phyloP scores from a whole-genome alignment of 2,888 invertebrate genomes.

The Ennomos quercinarius region DNA sequence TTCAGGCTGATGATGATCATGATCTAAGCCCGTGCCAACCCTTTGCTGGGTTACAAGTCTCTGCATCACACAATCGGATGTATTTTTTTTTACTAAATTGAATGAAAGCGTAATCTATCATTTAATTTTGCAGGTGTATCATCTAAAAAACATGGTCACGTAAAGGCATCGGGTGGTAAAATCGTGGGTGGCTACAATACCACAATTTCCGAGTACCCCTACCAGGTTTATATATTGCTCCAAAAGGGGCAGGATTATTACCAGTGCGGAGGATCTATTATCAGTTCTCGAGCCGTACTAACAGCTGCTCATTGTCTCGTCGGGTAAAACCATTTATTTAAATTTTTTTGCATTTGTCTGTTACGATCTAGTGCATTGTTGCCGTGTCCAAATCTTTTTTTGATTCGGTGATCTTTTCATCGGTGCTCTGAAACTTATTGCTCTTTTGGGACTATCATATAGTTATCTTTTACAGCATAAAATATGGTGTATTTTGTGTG shows the following conservation, averaged over 20 bases:
- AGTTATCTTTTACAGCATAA: no score
- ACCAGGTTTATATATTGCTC: slow-evolving; percentile 70
- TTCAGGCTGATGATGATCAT: no score
- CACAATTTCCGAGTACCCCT: slow-evolving; percentile 64
- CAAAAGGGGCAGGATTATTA: slow-evolving; percentile 55
- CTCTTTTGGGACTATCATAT: no score
- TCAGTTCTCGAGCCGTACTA: slow-evolving; percentile 61
- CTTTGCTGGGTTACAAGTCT: no score
- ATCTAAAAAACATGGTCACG: slow-evolving; percentile 48
- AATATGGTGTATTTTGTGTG: no score
- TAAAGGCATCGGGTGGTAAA: slow-evolving; percentile 46
- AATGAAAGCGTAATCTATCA: no score
- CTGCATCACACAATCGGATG: no score
- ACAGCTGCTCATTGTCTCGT: slow-evolving; percentile 80
- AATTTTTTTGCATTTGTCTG: not conserved
- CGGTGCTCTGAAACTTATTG: no score
- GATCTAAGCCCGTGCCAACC: no score
- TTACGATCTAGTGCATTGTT: no score
- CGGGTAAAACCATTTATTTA: slow-evolving; percentile 55
- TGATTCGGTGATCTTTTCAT: no score
- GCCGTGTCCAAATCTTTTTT: no score
- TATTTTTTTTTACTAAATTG: not conserved
- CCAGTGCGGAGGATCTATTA: slow-evolving; percentile 79
- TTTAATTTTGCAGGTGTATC: slow-evolving; percentile 50
- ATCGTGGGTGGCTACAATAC: slow-evolving; percentile 76